phyloP scores from a whole-genome alignment of 2,888 invertebrate species.

The Teinopalpus imperialis region DNA sequence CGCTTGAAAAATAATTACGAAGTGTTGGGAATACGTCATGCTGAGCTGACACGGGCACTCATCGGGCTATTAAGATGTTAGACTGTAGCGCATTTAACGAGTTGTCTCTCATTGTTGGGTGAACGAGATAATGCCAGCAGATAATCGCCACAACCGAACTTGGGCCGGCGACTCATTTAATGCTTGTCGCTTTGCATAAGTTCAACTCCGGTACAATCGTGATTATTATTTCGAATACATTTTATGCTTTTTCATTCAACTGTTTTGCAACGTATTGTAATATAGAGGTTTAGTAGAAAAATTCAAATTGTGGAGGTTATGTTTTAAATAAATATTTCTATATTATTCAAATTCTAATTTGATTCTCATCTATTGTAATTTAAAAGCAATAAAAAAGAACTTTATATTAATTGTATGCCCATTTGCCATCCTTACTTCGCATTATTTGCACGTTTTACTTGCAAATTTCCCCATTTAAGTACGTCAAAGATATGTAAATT shows the following conservation, averaged over 20 bases:
- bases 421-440: no score
- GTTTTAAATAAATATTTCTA: no score
- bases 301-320: no score
- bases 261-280: no score
- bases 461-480: no score
- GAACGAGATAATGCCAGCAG: slow-evolving; percentile 61
- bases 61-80: slow-evolving; percentile 74
- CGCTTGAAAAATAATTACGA: slow-evolving; percentile 69
- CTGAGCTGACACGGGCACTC: slow-evolving; percentile 71
- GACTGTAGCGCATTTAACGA: slow-evolving; percentile 53
- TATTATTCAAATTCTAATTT: no score
- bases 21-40: slow-evolving; percentile 65
- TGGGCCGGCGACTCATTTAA: slow-evolving; percentile 70
- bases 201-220: slow-evolving; percentile 30
- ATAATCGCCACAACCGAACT: slow-evolving; percentile 62
- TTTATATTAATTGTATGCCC: no score
- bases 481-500: no score
- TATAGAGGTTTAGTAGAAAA: neutral
- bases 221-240: slow-evolving; percentile 23
- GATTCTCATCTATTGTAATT: no score
- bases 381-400: no score
- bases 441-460: no score
- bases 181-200: slow-evolving; percentile 68
- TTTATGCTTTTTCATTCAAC: slow-evolving; percentile 16
- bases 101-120: slow-evolving; percentile 62